These are phyloP conservation scores for Tolmerus cingulatus DNA, from an alignment of 2,888 invertebrate species.

Conservation along the genomic window DNA sequence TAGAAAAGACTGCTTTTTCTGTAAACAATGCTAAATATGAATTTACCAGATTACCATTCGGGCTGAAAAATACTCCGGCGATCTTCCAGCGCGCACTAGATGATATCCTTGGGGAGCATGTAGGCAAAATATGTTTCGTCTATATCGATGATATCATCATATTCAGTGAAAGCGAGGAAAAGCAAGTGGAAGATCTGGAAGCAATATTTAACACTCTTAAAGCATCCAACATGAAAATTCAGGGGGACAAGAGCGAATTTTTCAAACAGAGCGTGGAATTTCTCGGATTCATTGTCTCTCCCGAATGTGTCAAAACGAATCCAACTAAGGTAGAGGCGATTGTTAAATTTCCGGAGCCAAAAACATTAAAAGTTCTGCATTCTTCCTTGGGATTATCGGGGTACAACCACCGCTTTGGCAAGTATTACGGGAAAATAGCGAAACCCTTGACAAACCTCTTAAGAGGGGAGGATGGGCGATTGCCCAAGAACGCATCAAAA, in stretches of 20 bases:
- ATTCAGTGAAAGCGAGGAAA: slow-evolving; percentile 44
- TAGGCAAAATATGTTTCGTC: no score
- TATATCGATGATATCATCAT: slow-evolving; percentile 38
- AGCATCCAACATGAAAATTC: slow-evolving; percentile 50
- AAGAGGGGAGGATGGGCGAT: slow-evolving; percentile 42
- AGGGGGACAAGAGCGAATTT: slow-evolving; percentile 50
- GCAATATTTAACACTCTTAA: slow-evolving; percentile 39
- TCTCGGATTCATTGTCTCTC: slow-evolving; percentile 38
- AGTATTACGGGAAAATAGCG: slow-evolving; percentile 35
- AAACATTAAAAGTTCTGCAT: slow-evolving; percentile 39
- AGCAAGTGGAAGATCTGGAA: slow-evolving; percentile 44
- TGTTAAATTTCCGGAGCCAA: slow-evolving; percentile 31
- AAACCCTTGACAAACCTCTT: slow-evolving; percentile 40
- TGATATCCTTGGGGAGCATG: no score
- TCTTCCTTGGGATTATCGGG: slow-evolving; percentile 42
- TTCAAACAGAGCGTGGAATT: slow-evolving; percentile 32
- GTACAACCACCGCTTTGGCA: slow-evolving; percentile 44
- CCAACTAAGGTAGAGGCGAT: slow-evolving; percentile 44
- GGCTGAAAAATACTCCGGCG: no score
- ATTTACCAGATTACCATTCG: no score
- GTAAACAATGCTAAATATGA: no score
- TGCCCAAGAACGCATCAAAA: slow-evolving; percentile 48
- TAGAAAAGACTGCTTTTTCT: no score
- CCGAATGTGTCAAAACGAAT: slow-evolving; percentile 41
- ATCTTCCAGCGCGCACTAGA: no score